A percentile compares a stretch with the other conserved stretches of the same genome.
These are phyloP conservation scores for Polyommatus icarus DNA, from an alignment of 2,888 invertebrate species.

Conservation along the genomic window DNA sequence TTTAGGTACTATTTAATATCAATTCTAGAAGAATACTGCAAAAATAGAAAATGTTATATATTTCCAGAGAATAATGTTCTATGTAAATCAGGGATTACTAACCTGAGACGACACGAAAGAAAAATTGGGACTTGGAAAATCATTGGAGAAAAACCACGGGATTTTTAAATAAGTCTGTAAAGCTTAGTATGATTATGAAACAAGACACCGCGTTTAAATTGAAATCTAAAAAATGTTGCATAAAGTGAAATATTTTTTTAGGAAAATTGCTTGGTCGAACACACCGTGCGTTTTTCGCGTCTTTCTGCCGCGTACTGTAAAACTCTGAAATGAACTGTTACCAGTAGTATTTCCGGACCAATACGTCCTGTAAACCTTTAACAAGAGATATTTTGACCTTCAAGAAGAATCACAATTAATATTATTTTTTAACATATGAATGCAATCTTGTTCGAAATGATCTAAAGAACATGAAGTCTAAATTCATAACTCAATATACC, in stretches of 20 bases:
- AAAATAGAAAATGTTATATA: not conserved
- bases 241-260: not conserved
- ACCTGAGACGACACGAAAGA: constrained; percentile 5
- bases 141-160: not conserved
- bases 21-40: not conserved
- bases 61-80: not conserved
- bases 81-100: constrained; percentile 6
- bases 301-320: too few relatives aligned
- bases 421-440: too few relatives aligned
- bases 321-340: too few relatives aligned
- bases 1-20: not conserved
- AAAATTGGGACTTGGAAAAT: not conserved
- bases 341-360: too few relatives aligned
- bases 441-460: too few relatives aligned
- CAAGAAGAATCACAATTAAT: too few relatives aligned
- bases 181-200: not conserved
- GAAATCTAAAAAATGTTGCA: not conserved
- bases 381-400: too few relatives aligned
- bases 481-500: too few relatives aligned
- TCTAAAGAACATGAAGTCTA: too few relatives aligned
- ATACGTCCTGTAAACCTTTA: too few relatives aligned
- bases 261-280: not conserved
- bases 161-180: not conserved
- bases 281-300: not conserved
- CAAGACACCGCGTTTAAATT: not conserved